Evolutionary conservation across 2,113 vertebrate species (phyloP).

Genomic region (Charina bottae): DNA sequence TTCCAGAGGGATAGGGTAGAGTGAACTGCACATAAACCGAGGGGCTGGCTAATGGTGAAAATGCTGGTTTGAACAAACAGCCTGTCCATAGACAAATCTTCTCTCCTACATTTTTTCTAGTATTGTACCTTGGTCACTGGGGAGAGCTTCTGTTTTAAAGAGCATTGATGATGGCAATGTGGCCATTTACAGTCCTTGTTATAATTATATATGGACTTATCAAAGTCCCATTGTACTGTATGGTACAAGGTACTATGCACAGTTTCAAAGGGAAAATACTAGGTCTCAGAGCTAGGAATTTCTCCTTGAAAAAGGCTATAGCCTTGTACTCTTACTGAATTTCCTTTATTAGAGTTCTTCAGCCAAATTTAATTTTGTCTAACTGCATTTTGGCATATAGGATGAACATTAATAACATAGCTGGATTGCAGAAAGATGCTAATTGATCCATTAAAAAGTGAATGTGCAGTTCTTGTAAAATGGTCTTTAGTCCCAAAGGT

Average conservation of each 20-base stretch:
- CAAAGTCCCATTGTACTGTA: neutral
- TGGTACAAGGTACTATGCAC: neutral
- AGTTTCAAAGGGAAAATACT: neutral
- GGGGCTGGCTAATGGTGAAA: neutral
- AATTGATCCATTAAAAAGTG: neutral
- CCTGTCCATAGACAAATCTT: neutral
- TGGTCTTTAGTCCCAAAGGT: constrained; percentile 1
- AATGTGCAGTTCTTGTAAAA: neutral
- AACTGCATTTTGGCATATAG: neutral
- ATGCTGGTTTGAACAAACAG: neutral
- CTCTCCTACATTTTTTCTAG: neutral
- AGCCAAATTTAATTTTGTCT: constrained; percentile 5
- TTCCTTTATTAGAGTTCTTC: neutral
- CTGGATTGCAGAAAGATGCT: neutral
- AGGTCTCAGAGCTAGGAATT: neutral
- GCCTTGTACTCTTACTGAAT: neutral
- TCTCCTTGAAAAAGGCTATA: neutral
- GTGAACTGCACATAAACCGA: neutral
- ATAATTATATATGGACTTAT: neutral
- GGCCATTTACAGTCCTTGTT: neutral
- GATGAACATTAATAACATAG: neutral
- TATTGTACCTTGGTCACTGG: neutral
- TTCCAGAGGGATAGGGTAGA: neutral
- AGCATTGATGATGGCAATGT: neutral
- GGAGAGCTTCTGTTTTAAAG: neutral